Percentiles rank a stretch among this genome's conserved stretches.
Evolutionary conservation across 2,888 invertebrate species (phyloP).

Genomic region (Imbricaverruca yamaguchii): DNA sequence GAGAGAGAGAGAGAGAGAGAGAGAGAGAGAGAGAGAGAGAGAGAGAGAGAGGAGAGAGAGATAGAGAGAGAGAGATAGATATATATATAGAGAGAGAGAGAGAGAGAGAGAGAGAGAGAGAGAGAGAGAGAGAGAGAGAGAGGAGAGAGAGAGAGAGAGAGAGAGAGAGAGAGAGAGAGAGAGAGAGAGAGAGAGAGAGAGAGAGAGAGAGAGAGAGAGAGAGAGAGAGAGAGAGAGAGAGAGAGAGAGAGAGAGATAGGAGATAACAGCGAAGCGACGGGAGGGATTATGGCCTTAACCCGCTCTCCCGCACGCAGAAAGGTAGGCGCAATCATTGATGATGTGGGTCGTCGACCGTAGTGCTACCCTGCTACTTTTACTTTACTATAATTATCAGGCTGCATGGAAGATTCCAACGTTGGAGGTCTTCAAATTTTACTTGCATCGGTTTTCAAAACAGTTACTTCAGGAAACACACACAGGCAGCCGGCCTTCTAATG

Average conservation of each 20-base stretch:
- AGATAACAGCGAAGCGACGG: neutral
- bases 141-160: neutral
- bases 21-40: neutral
- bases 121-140: conserved; percentile 22
- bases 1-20: conserved; percentile 15
- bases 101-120: conserved; percentile 20
- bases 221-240: conserved; percentile 19
- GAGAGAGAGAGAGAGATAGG: conserved; percentile 11
- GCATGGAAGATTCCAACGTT: too few species aligned
- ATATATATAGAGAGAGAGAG: conserved; percentile 2
- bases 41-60: conserved; percentile 20
- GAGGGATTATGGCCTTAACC: too few species aligned
- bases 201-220: neutral
- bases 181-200: conserved; percentile 5
- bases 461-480: too few species aligned
- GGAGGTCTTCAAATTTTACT: too few species aligned
- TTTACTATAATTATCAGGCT: too few species aligned
- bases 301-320: too few species aligned
- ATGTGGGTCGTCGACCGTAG: too few species aligned
- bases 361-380: too few species aligned
- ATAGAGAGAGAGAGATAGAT: neutral
- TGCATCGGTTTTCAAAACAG: too few species aligned
- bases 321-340: too few species aligned
- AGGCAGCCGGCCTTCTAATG: too few species aligned
- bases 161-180: neutral